Evolutionary conservation across 2,113 vertebrate species (phyloP).

Genomic region (Rhegmatorhina hoffmannsi): DNA sequence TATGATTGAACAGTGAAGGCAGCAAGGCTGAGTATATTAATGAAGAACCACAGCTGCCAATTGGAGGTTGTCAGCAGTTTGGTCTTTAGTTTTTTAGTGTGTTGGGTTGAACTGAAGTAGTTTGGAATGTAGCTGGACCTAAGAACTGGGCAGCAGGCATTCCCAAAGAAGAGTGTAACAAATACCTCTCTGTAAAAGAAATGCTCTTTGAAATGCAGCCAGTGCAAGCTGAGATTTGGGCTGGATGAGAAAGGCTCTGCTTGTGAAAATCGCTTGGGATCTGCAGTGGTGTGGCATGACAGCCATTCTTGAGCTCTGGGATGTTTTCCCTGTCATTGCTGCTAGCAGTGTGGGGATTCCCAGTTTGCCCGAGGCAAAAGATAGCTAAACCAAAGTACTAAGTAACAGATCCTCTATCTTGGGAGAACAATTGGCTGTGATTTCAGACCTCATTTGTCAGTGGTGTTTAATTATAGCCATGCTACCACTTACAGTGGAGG

Average conservation of each 20-base stretch:
- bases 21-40: neutral
- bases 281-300: neutral
- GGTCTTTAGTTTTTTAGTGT: neutral
- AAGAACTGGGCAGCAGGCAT: neutral
- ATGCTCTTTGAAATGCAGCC: neutral
- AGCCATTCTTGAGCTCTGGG: constrained; percentile 7
- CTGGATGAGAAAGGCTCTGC: neutral
- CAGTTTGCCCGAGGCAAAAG: constrained; percentile 35
- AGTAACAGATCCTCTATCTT: constrained; percentile 29
- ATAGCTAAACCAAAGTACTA: constrained; percentile 13
- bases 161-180: neutral
- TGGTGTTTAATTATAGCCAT: constrained; percentile 58
- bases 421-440: constrained; percentile 48
- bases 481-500: constrained; percentile 19
- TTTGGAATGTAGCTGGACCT: neutral
- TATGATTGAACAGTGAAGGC: neutral
- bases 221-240: neutral
- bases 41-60: neutral
- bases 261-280: neutral
- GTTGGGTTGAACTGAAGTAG: neutral
- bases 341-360: constrained; percentile 22
- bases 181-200: neutral
- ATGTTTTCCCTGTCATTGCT: neutral
- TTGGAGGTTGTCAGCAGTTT: neutral
- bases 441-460: constrained; percentile 65